phyloP scores from a whole-genome alignment of 2,113 vertebrate genomes.

The Charadrius vociferus region DNA sequence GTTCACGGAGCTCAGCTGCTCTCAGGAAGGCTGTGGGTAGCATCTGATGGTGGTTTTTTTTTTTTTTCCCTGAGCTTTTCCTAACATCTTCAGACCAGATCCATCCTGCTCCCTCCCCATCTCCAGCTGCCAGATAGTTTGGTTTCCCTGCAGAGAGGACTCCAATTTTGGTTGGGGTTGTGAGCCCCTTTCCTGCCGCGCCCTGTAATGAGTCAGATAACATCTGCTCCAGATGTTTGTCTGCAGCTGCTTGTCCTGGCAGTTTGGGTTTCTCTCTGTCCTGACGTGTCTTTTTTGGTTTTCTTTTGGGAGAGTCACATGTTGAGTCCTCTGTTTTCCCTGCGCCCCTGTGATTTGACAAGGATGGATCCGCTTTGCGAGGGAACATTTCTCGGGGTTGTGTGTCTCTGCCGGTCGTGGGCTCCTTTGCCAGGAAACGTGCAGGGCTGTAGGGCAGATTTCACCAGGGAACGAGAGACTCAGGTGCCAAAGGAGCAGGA shows the following conservation, averaged over 20 bases:
- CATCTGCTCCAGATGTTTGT: conserved; percentile 32
- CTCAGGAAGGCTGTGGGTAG: not conserved
- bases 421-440: not conserved
- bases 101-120: not conserved
- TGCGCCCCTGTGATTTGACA: not conserved
- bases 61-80: not conserved
- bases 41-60: not conserved
- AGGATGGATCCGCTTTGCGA: fast-evolving
- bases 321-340: not conserved
- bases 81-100: not conserved
- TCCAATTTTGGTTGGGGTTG: not conserved
- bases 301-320: not conserved
- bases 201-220: conserved; percentile 34
- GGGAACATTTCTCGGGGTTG: fast-evolving
- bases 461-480: not conserved
- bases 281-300: not conserved
- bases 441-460: not conserved
- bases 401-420: not conserved
- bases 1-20: not conserved
- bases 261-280: not conserved
- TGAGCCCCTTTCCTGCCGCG: conserved; percentile 53
- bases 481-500: not conserved
- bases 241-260: conserved; percentile 12
- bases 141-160: not conserved
- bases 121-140: not conserved